Evolutionary conservation across 1,140 invertebrate species (phyloP), one percentile per base, ranked within the genome.

Genomic region (Temnothorax curvispinosus): DNA sequence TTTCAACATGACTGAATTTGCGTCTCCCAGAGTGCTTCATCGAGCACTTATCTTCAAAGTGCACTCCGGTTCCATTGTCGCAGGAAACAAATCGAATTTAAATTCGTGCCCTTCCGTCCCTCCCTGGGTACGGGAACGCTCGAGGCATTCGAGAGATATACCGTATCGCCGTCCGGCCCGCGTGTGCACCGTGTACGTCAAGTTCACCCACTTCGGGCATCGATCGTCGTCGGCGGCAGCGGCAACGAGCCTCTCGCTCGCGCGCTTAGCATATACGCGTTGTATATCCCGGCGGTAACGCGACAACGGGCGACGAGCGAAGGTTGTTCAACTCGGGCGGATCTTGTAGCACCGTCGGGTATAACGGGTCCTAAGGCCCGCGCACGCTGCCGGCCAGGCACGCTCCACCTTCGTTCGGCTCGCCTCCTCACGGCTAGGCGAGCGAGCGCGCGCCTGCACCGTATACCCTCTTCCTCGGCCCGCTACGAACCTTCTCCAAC

Each of bases 301-400:
- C 58, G 18, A 78, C 58, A 56, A 65, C 75, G 27, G 38, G 38
- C 72, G 72, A 38, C 41, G 44, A 62, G 65, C 72, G 90, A 94
- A 94, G 95, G 95, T 95, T 93, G 93, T 95, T 95, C 94, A 95
- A 95, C 95, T 89, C 93, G 87, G 86, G 87, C 84, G 84, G 88
- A 92, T 89, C 88, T 91, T 85, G 87, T 87, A 90, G 71, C 87
- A 84, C 76, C 89, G 87, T 81, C 77, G 86, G 87, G 88, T 91
- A 75, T 75, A 92, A 93, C 91, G 90, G 91, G 88, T 89, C 89
- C 80, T 75, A 88, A 80, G 89, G 84, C 89, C 87, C 89, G 89
- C 87, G 67, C 69, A 64, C 60, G 62, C 27, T 27, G 27, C 75
- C 74, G 78, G 65, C 64, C 87, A 85, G 52, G 56, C 38, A 50